Percentiles rank a stretch among this genome's conserved stretches.
Evolutionary conservation across 2,113 vertebrate species (phyloP).

Genomic region (Hypocryptadius cinnamomeus): DNA sequence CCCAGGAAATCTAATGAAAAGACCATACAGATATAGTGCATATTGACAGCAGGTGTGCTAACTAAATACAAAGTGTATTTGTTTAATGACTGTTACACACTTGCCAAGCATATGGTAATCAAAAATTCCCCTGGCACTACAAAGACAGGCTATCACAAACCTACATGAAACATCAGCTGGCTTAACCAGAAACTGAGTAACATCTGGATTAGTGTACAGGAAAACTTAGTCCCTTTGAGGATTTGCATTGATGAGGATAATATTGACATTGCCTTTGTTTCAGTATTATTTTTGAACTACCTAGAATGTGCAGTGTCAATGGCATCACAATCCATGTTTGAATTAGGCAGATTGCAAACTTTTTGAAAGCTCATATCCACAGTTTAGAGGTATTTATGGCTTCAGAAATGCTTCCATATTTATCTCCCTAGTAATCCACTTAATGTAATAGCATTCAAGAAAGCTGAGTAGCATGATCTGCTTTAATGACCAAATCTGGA

Average conservation of each 20-base stretch:
- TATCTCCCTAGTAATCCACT: slow-evolving; percentile 40
- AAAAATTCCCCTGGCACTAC: background rate
- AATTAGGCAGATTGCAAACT: background rate
- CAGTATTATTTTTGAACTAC: background rate
- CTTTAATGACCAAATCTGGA: slow-evolving; percentile 64
- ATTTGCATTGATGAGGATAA: slow-evolving; percentile 26
- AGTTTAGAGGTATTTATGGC: background rate
- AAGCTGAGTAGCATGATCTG: slow-evolving; percentile 64
- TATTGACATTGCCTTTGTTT: background rate
- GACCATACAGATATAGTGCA: background rate
- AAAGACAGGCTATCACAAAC: background rate
- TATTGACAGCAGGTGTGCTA: background rate
- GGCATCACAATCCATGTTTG: background rate
- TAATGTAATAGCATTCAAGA: slow-evolving; percentile 60
- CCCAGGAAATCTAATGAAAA: background rate
- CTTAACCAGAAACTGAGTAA: background rate
- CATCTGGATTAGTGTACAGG: background rate
- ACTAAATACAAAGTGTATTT: background rate
- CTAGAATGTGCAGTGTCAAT: background rate
- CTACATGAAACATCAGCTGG: background rate
- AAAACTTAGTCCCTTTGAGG: background rate
- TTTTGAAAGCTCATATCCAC: background rate
- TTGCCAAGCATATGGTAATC: background rate
- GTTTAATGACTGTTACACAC: background rate
- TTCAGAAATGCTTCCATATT: background rate